These are phyloP conservation scores for Buathra laborator DNA, from an alignment of 2,888 invertebrate genomes.

Conservation along the genomic window DNA sequence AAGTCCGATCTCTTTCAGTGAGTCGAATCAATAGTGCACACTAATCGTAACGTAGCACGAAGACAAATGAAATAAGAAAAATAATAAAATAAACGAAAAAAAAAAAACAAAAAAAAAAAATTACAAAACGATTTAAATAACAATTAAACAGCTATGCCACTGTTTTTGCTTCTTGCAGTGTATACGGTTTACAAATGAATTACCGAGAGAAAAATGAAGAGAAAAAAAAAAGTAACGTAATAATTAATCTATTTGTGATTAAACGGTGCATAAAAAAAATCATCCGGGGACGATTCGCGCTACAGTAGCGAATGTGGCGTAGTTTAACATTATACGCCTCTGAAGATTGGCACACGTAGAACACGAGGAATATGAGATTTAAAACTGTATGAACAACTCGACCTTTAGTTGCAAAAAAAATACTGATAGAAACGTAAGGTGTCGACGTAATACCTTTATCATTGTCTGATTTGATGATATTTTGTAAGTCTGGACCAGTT, in stretches of 20 bases:
- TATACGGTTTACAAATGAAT: slow-evolving; percentile 72
- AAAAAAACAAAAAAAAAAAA: slow-evolving; percentile 40
- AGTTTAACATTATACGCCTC: slow-evolving; percentile 21
- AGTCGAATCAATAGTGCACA: slow-evolving; percentile 53
- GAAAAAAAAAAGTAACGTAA: slow-evolving; percentile 54
- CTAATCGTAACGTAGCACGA: slow-evolving; percentile 60
- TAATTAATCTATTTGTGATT: slow-evolving; percentile 65
- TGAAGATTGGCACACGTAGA: slow-evolving; percentile 60
- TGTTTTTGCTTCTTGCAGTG: slow-evolving; percentile 78
- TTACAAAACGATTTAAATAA: slow-evolving; percentile 50
- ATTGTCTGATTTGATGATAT: slow-evolving; percentile 84
- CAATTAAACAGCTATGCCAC: slow-evolving; percentile 73
- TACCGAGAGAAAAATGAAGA: slow-evolving; percentile 38
- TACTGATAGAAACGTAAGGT: slow-evolving; percentile 78
- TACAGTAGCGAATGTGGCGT: slow-evolving; percentile 50
- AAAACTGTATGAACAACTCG: slow-evolving; percentile 74
- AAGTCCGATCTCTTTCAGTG: slow-evolving; percentile 53
- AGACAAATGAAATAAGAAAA: slow-evolving; percentile 47
- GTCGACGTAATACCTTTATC: slow-evolving; percentile 79
- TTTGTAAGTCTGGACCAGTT: slow-evolving; percentile 84
- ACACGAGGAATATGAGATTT: slow-evolving; percentile 61
- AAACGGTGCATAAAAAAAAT: slow-evolving; percentile 63
- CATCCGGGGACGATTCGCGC: slow-evolving; percentile 30
- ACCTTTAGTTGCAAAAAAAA: slow-evolving; percentile 77
- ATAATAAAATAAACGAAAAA: background rate